These are phyloP conservation scores for Pipistrellus pipistrellus DNA, from an alignment of 2,797 vertebrate species.

Conservation along the genomic window DNA sequence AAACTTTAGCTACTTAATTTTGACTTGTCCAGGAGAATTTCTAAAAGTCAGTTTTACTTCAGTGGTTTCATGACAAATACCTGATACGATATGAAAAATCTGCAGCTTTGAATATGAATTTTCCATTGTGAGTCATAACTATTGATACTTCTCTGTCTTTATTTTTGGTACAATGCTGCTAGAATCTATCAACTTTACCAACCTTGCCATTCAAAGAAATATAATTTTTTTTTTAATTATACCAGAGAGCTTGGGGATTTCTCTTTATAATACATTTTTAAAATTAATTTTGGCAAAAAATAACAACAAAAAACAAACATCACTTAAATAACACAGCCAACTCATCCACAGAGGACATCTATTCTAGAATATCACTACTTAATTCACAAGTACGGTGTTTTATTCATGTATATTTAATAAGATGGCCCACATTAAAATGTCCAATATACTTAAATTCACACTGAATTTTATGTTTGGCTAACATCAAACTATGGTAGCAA, in stretches of 20 bases:
- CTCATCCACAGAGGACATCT: not conserved
- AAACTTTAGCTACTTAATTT: not conserved
- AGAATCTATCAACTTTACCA: not conserved
- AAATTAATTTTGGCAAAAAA: slow-evolving; percentile 56
- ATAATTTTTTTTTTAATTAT: not conserved
- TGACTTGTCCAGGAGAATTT: not conserved
- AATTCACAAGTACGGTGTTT: not conserved
- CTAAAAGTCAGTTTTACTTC: slow-evolving; percentile 11
- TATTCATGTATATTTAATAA: not conserved
- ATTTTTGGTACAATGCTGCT: not conserved
- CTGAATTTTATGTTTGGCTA: slow-evolving; percentile 15
- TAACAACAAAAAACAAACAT: not conserved
- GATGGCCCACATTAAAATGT: not conserved
- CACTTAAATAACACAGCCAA: slow-evolving; percentile 36
- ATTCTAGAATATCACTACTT: slow-evolving; percentile 9
- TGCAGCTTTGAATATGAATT: not conserved
- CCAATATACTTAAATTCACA: slow-evolving; percentile 2
- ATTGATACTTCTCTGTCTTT: not conserved
- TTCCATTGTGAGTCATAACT: not conserved
- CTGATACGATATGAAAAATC: not conserved
- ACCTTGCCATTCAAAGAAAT: not conserved
- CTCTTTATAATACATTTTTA: not conserved
- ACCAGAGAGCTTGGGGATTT: not conserved
- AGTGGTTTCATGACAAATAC: slow-evolving; percentile 29
- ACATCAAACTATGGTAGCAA: not conserved